Conservation (phyloP, 2,888 invertebrate species). For the Hirtodrosophila cameraria region DNA sequence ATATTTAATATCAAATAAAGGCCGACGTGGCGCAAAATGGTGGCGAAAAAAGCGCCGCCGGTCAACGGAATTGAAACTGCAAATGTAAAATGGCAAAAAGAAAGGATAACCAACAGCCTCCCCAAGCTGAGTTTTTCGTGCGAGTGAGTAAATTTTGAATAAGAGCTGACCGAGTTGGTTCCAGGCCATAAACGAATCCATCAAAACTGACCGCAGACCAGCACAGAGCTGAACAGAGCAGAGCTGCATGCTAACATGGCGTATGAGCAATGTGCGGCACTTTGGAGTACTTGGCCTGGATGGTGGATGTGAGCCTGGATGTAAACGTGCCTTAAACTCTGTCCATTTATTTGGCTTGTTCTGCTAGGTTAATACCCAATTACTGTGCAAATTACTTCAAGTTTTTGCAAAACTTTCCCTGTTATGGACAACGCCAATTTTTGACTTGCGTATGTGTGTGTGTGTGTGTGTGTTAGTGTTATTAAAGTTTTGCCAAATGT, state of each 20-base stretch:
- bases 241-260: conserved; percentile 36
- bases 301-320: conserved; percentile 17
- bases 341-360: conserved; percentile 73
- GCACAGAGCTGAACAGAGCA: not conserved
- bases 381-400: conserved; percentile 83
- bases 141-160: conserved; percentile 69
- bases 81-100: conserved; percentile 17
- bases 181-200: conserved; percentile 57
- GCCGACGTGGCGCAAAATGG: conserved; percentile 54
- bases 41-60: conserved; percentile 34
- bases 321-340: conserved; percentile 66
- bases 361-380: conserved; percentile 83
- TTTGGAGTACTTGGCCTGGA: conserved; percentile 17
- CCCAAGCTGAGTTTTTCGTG: conserved; percentile 10
- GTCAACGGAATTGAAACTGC: conserved; percentile 57
- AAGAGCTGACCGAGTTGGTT: conserved; percentile 31
- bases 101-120: conserved; percentile 47
- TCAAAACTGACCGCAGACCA: conserved; percentile 64
- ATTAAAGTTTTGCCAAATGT: conserved; percentile 72
- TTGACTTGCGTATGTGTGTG: conserved; percentile 6
- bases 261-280: conserved; percentile 58
- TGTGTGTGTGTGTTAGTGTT: conserved; percentile 24
- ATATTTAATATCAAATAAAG: conserved; percentile 81
- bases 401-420: conserved; percentile 54
- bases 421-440: conserved; percentile 40